A percentile compares a stretch with the other conserved stretches of the same genome.
These are phyloP conservation scores for Metellina segmentata DNA, from an alignment of 2,888 invertebrate genomes.

Conservation along the genomic window DNA sequence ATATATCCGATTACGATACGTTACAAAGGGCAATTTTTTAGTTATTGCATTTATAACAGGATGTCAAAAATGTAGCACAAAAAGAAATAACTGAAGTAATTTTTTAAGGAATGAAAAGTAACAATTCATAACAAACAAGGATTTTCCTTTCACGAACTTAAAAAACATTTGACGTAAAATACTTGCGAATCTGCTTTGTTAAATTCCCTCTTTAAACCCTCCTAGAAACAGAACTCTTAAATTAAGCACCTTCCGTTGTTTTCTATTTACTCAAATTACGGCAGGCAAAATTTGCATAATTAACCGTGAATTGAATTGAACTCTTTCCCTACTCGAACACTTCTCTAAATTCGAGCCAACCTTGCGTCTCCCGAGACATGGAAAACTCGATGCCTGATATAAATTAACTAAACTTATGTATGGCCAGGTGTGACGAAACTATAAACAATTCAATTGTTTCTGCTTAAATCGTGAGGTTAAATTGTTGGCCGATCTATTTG, in stretches of 20 bases:
- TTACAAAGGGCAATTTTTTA: too few relatives aligned
- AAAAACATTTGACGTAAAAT: not conserved
- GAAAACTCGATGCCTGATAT: not conserved
- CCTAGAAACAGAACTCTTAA: not conserved
- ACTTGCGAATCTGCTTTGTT: not conserved
- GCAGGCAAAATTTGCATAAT: slow-evolving; percentile 12
- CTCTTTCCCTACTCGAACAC: too few relatives aligned
- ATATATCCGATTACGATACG: too few relatives aligned
- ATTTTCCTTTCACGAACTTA: not conserved
- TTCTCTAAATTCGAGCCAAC: not conserved
- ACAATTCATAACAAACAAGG: not conserved
- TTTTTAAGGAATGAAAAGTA: not conserved
- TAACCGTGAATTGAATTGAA: slow-evolving; percentile 1
- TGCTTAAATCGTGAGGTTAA: not conserved
- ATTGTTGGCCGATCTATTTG: not conserved
- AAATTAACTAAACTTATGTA: not conserved
- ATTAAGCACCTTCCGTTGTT: not conserved
- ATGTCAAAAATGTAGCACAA: too few relatives aligned
- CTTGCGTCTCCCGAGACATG: not conserved
- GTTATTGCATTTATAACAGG: too few relatives aligned
- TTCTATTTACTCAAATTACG: not conserved
- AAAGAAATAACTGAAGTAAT: not conserved
- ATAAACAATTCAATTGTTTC: not conserved
- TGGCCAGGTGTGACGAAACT: not conserved
- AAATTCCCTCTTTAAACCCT: not conserved